Conservation (phyloP, 2,888 invertebrate species). For the Tenthredo scrophulariae region DNA sequence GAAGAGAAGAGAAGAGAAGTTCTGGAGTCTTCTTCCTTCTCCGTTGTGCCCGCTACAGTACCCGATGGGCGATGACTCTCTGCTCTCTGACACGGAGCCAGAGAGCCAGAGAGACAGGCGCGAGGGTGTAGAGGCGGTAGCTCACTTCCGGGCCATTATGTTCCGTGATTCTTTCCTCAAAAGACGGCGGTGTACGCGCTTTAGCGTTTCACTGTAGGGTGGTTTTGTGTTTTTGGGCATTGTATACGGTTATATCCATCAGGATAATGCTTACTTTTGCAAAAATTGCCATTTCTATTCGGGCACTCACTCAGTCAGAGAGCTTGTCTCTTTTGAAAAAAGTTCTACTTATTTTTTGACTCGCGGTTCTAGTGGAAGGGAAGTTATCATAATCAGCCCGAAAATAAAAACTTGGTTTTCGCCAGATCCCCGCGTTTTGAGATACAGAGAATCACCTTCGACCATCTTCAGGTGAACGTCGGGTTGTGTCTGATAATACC, state of each 20-base stretch:
- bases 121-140: not conserved
- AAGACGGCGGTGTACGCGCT: not conserved
- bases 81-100: constrained; percentile 18
- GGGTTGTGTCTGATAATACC: too few relatives aligned
- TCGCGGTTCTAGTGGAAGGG: too few relatives aligned
- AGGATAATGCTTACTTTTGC: not conserved
- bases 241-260: not conserved
- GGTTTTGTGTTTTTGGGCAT: not conserved
- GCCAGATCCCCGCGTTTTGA: too few relatives aligned
- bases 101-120: not conserved
- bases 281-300: not conserved
- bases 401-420: too few relatives aligned
- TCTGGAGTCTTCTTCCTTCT: constrained; percentile 21
- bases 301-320: not conserved
- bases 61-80: constrained; percentile 5
- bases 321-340: too few relatives aligned
- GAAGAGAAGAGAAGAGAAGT: constrained; percentile 17
- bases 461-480: too few relatives aligned
- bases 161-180: constrained; percentile 25
- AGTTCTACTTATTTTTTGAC: too few relatives aligned
- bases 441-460: too few relatives aligned
- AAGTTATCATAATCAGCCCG: too few relatives aligned
- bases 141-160: constrained; percentile 44
- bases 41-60: not conserved
- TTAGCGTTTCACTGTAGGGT: not conserved